Conservation (phyloP, 2,797 vertebrate genomes). For the Scolopax bukidnonensis region DNA sequence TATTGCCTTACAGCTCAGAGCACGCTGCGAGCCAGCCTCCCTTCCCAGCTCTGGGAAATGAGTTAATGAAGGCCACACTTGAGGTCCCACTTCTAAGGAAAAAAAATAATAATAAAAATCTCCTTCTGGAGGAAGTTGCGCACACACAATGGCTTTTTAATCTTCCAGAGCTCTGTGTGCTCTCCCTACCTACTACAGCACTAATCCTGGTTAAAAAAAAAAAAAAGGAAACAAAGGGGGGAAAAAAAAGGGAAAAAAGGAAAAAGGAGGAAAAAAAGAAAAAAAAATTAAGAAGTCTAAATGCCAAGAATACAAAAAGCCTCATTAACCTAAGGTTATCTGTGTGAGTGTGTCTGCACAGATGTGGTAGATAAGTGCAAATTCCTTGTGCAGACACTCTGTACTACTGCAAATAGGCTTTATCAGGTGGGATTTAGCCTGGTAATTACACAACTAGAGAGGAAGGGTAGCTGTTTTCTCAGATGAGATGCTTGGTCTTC, state of each 20-base stretch:
- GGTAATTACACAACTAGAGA: background rate
- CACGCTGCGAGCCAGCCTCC: rapidly evolving
- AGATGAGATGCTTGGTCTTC: background rate
- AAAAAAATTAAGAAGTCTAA: background rate
- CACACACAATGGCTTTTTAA: background rate
- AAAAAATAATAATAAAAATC: background rate
- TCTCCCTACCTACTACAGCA: background rate
- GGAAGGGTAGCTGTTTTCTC: background rate
- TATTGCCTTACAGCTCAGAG: background rate
- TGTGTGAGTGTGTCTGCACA: background rate
- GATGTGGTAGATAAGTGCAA: background rate
- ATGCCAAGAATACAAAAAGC: background rate
- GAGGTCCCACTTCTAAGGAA: background rate
- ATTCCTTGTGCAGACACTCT: background rate
- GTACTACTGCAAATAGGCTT: background rate
- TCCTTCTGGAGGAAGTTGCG: background rate
- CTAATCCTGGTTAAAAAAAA: background rate
- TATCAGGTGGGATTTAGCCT: background rate
- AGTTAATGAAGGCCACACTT: background rate
- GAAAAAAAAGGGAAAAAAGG: background rate
- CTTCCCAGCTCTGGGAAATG: background rate
- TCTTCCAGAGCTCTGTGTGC: background rate
- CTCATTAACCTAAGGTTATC: background rate
- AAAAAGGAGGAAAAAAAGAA: no score
- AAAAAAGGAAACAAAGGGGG: background rate